Conservation (phyloP, 2,113 vertebrate genomes). For the Epinephelus moara region DNA sequence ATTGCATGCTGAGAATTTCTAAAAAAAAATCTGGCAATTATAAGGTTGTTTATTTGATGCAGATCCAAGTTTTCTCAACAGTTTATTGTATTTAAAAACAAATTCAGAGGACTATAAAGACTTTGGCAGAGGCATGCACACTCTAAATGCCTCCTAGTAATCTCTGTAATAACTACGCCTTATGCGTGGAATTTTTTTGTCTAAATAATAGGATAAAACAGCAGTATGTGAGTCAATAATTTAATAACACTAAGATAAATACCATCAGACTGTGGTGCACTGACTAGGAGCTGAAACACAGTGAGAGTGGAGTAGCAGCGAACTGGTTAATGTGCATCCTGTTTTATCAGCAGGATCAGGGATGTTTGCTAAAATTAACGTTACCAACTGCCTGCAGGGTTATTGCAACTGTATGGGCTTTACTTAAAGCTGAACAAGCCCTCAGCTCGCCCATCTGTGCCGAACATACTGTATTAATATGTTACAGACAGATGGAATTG, state of each 20-base stretch:
- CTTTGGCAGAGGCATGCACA: background rate
- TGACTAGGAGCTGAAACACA: background rate
- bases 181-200: background rate
- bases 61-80: background rate
- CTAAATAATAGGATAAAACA: background rate
- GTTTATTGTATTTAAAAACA: background rate
- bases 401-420: conserved; percentile 18
- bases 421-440: conserved; percentile 27
- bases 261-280: background rate
- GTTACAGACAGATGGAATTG: conserved; percentile 55
- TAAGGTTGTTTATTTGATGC: background rate
- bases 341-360: conserved; percentile 51
- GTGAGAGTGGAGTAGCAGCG: background rate
- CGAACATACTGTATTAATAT: background rate
- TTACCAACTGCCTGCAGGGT: conserved; percentile 36
- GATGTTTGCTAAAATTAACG: conserved; percentile 51
- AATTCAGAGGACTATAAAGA: background rate
- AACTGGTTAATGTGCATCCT: conserved; percentile 32
- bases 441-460: conserved; percentile 45
- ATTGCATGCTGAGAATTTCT: background rate
- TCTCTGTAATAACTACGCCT: background rate
- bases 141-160: background rate
- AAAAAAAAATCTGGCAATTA: background rate
- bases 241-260: background rate
- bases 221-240: background rate